Evolutionary conservation across 1,140 invertebrate genomes (phyloP), one percentile per base, ranked within the genome.

Genomic region (Berghia stephanieae): DNA sequence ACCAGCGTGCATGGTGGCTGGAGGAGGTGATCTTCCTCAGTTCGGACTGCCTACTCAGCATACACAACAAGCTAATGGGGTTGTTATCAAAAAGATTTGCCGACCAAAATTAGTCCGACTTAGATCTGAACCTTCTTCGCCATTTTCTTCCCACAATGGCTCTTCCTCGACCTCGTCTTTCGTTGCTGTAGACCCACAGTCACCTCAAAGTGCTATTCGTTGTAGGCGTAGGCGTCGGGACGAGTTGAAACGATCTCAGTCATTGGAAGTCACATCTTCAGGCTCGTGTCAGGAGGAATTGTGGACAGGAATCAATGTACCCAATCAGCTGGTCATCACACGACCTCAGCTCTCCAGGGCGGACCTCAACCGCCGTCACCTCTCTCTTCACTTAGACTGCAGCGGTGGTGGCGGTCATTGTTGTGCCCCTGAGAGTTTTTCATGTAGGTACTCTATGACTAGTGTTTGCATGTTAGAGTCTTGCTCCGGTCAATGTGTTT

Each of bases 241-340:
- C 16, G 74, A 76, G 38, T 44, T 76, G 1, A 76, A 68, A 34
- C 13, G 74, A 34, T 76, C 74, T 34, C 74, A 76, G 44, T 76
- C 74, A 2, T 76, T 76, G 36, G 74, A 76, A 42, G 63, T 44
- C 21, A 57, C 60, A 16, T 76, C 74, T 6, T 44, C 74, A 1
- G n/a, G n/a, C n/a, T 34, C 74, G 24, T 66, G 74, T 24, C 74
- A 68, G n/a, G 74, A 76, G 40, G 42, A 60, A 4, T 34, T 76
- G 40, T 76, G 74, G 74, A 76, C 63, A 18, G 74, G 74, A 42
- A 67, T 76, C 27, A 76, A 76, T 34, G 44, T 76, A 21, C 74
- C 74, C 24, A 76, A 31, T 43, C 74, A 76, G 43, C n/a, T 76
- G 24, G 63, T 76, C 1, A 76, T 76, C 34, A 76, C 74, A 27